Evolutionary conservation across 2,888 invertebrate species (phyloP), one percentile per base, ranked within the genome.

Genomic region (Neocrepidodera transversa): DNA sequence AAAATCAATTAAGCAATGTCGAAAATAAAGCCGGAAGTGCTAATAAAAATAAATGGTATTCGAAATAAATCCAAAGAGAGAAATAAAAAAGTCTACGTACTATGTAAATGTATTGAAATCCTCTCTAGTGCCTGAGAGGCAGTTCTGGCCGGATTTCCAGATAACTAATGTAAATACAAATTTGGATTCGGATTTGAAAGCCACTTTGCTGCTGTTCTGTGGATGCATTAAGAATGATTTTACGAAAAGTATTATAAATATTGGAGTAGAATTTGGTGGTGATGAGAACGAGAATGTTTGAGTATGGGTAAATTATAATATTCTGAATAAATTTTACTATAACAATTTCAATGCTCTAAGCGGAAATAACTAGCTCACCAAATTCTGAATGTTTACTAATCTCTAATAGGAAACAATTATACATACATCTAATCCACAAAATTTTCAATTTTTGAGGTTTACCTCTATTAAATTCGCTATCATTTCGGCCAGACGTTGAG

Each of bases 71-170:
- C 28, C 28, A 8, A 45, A 45, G 26, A 69, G 68, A 68, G 66
- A 67, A 68, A 68, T 68, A 70, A 68, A n/a, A n/a, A 69, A 68
- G 62, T 67, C 60, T 64, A 65, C 67, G 66, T 62, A 57, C 68
- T 73, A 74, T 74, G 74, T 74, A 74, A 74, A 74, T 74, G 72
- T 73, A 73, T 73, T 73, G 72, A 74, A 74, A 74, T 73, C 72
- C 71, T 70, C 64, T 40, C 53, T 54, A 38, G 47, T 49, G 53
- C 40, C 56, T 5, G 11, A 18, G 26, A 40, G 51, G 45, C 17
- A 26, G 35, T 28, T 28, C 30, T 20, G 14, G 40, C 58, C 62
- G 71, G 71, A 71, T 72, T 72, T 71, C 63, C 67, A 71, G 69
- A 73, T 73, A 74, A 73, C 71, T 72, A 73, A 74, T 74, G 74